Evolutionary conservation across 53 echinoderm and acorn worm species (phyloP).

Genomic region (Paelopatides confundens): DNA sequence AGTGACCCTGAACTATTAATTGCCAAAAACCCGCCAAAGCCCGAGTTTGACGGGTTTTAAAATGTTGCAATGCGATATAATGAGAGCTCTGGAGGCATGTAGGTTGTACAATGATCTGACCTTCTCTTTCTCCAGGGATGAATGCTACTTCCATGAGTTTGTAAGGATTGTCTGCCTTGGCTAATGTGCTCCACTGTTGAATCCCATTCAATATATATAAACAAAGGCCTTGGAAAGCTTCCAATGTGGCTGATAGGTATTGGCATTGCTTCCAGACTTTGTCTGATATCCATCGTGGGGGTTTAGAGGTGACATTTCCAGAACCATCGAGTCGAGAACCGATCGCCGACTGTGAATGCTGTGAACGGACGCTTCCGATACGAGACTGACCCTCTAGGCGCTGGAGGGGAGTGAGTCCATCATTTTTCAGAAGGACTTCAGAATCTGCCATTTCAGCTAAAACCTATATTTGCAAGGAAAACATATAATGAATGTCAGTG

Average conservation of each 20-base stretch:
- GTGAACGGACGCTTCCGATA: constrained; percentile 63
- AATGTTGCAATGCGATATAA: too few relatives aligned
- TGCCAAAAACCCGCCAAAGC: too few relatives aligned
- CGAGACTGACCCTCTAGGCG: constrained; percentile 81
- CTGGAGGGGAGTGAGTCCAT: constrained; percentile 96
- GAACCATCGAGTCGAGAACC: constrained; percentile 33
- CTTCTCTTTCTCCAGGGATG: neutral
- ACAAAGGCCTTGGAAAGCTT: constrained; percentile 82
- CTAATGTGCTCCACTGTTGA: constrained; percentile 84
- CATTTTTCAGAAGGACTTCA: constrained; percentile 81
- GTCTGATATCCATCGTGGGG: constrained; percentile 96
- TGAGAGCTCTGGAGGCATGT: too few relatives aligned
- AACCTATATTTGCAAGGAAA: constrained; percentile 32
- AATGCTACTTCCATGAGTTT: constrained; percentile 54
- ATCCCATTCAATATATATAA: constrained; percentile 86
- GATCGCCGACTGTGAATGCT: constrained; percentile 57
- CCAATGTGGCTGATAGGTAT: constrained; percentile 88
- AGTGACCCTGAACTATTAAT: too few relatives aligned
- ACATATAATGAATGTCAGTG: neutral
- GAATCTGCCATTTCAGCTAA: constrained; percentile 79
- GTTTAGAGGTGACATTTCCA: constrained; percentile 74
- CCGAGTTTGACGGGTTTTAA: too few relatives aligned
- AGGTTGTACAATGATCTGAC: too few relatives aligned
- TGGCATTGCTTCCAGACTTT: constrained; percentile 96
- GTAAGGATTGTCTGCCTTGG: constrained; percentile 78